Base-by-base conservation (phyloP, 2,797 vertebrate species). In the Sebastes nivosus region DNA sequence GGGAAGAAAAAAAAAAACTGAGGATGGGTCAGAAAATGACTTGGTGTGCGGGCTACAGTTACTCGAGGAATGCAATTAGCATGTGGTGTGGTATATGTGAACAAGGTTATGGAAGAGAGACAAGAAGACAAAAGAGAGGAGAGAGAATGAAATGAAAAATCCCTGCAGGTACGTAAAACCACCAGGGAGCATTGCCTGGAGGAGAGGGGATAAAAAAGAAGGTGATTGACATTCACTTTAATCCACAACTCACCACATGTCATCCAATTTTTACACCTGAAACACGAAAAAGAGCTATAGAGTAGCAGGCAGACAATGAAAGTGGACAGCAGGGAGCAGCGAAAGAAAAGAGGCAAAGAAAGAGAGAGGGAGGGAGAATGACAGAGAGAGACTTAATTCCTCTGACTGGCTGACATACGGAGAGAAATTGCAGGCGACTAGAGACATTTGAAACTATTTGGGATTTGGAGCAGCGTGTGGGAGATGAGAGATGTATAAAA, bases 201-300 rank as follows among this genome's bases (percentile, higher is more conserved):
- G 86, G 85, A 79, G 58, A 80, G 66, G 57, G 90, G 86, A 94
- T 91, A 83, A 90, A 92, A 93, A 89, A 85, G 61, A 85, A 81
- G 67, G 88, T 92, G 93, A 93, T 91, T 93, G 94, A 91, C 91
- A 92, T 92, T 83, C 88, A 88, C 88, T 91, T 90, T 92, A 93
- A 93, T 93, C 88, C 91, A 85, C 82, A 88, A 86, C 85, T 88
- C 88, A 76, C 89, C 84, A 88, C 85, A 86, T 88, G 92, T 84
- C 92, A 90, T 83, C 80, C 92, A 94, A 88, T 92, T 92, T 88
- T 84, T 89, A 89, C 84, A 89, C 79, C 75, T 87, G 68, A 89
- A 89, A 89, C 77, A 83, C 3, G 25, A 59, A 83, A 77, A 84
- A 78, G 77, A 90, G 75, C 77, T 58, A 81, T 72, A 69, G 65